Conservation (phyloP, 2,888 invertebrate genomes). For the Flabesymbios commensalis region DNA sequence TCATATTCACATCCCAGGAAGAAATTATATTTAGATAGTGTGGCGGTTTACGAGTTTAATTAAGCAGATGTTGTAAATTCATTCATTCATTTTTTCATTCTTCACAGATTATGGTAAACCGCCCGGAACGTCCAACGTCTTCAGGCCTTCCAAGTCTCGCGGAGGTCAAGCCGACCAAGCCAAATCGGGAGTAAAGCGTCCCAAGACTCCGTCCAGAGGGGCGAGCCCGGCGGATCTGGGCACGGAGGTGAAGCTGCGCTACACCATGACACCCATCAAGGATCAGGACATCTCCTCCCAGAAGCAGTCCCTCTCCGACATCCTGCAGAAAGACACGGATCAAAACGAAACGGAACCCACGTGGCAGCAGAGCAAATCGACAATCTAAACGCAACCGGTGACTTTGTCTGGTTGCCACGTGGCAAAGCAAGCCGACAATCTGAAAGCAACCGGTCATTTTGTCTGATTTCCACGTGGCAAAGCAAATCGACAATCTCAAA, state of each 20-base stretch:
- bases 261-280: constrained; percentile 6
- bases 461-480: no score
- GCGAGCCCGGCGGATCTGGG: neutral
- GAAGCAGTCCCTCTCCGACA: neutral
- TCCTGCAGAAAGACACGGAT: constrained; percentile 10
- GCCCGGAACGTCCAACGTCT: constrained; percentile 17
- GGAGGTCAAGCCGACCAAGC: constrained; percentile 1
- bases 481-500: no score
- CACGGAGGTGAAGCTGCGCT: constrained; percentile 4
- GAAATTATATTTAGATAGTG: no score
- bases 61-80: no score
- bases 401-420: no score
- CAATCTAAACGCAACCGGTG: no score
- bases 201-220: constrained; percentile 3
- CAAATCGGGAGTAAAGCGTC: neutral
- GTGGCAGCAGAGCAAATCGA: no score
- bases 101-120: neutral
- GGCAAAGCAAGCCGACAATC: no score
- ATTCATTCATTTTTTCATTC: neutral
- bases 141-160: constrained; percentile 1
- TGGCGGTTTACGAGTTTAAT: no score
- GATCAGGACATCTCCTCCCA: constrained; percentile 6
- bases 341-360: no score
- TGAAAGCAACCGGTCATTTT: no score
- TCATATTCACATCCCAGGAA: no score